Evolutionary conservation across 2,888 invertebrate species (phyloP).

Genomic region (Euplagia quadripunctaria): DNA sequence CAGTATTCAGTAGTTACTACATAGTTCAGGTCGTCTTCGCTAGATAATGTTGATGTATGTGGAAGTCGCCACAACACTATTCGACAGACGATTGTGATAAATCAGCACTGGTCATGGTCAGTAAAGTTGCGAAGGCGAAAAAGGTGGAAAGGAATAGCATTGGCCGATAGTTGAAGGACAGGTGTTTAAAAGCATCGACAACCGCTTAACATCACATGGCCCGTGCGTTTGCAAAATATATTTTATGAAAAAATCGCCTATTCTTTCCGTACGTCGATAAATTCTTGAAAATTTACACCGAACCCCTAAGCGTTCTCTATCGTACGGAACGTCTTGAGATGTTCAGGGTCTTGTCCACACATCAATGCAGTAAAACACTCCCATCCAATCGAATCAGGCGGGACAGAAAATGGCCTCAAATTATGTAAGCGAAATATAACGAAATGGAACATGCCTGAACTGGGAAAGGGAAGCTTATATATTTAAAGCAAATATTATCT

Average conservation of each 20-base stretch:
- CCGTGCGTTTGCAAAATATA: not conserved
- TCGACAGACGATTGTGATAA: no score
- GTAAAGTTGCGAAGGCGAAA: no score
- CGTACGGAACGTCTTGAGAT: not conserved
- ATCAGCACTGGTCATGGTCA: no score
- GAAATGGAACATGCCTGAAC: not conserved
- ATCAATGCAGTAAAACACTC: slow-evolving; percentile 4
- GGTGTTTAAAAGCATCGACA: no score
- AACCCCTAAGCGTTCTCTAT: not conserved
- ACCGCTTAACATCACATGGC: not conserved
- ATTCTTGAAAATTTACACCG: not conserved
- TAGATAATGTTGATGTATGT: no score
- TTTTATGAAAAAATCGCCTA: not conserved
- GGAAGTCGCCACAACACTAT: no score
- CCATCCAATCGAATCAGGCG: not conserved
- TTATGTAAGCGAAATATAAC: not conserved
- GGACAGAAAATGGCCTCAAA: not conserved
- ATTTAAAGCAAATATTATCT: not conserved
- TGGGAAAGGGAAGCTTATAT: not conserved
- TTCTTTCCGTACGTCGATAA: not conserved
- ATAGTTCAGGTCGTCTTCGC: no score
- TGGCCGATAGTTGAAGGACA: no score
- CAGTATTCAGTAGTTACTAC: no score
- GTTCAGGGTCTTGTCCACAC: not conserved
- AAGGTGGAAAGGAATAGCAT: no score